Evolutionary conservation across 2,113 vertebrate species (phyloP).

Genomic region (Eubucco bourcierii): DNA sequence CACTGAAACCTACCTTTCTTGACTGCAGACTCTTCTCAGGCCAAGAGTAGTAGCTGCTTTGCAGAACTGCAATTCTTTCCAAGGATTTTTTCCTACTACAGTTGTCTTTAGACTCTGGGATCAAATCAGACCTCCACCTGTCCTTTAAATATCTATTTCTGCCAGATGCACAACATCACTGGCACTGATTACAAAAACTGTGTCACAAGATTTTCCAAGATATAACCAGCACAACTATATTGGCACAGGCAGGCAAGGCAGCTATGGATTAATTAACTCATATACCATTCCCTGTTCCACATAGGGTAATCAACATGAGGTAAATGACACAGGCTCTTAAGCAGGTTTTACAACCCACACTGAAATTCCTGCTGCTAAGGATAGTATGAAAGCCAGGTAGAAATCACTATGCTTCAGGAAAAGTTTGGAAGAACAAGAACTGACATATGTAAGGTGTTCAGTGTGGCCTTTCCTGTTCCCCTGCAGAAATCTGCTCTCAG

Average conservation of each 20-base stretch:
- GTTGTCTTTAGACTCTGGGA: background rate
- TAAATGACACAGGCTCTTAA: constrained; percentile 55
- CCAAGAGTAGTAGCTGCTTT: background rate
- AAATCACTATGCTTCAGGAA: background rate
- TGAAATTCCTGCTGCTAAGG: constrained; percentile 30
- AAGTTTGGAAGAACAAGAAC: background rate
- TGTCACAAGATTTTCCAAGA: constrained; percentile 26
- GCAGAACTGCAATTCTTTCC: background rate
- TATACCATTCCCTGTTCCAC: constrained; percentile 28
- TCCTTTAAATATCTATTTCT: background rate
- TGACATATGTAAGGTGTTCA: background rate
- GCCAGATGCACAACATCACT: background rate
- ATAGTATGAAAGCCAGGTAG: background rate
- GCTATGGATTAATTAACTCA: constrained; percentile 38
- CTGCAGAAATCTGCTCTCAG: background rate
- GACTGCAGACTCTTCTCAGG: background rate
- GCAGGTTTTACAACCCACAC: constrained; percentile 41
- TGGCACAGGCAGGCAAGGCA: background rate
- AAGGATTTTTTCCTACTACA: background rate
- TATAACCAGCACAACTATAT: background rate
- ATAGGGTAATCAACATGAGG: constrained; percentile 48
- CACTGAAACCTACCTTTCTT: background rate
- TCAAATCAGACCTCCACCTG: background rate
- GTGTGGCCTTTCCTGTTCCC: background rate
- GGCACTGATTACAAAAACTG: background rate